Conservation (phyloP, 2,797 vertebrate genomes). For the Prionace glauca region DNA sequence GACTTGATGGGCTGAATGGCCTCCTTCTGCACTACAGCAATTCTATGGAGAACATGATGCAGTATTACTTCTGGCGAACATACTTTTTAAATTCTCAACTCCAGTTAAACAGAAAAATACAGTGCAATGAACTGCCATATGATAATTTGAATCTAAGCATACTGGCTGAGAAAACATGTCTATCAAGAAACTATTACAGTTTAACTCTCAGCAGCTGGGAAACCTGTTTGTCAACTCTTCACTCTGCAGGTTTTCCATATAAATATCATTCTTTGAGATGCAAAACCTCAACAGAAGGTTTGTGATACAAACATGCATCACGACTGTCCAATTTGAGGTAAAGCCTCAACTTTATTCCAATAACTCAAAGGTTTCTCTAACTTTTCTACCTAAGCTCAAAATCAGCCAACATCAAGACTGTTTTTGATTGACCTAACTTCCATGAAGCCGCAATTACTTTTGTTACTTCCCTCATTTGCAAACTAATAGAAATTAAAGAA, state of each 20-base stretch:
- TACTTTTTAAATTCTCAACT: neutral
- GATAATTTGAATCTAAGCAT: neutral
- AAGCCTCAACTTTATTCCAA: neutral
- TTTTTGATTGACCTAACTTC: conserved; percentile 52
- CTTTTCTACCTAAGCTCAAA: neutral
- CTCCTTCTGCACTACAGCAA: too few relatives aligned
- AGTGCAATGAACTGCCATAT: neutral
- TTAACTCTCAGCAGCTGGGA: neutral
- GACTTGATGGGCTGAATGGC: too few relatives aligned
- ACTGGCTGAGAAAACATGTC: neutral
- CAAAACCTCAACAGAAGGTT: neutral
- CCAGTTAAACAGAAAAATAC: neutral
- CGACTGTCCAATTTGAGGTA: neutral
- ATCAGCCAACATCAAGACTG: neutral
- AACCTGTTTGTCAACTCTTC: neutral
- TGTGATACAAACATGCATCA: neutral
- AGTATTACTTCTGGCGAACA: neutral
- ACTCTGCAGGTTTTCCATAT: neutral
- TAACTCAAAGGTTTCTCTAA: neutral
- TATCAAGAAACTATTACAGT: neutral
- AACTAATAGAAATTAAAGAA: neutral
- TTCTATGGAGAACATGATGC: neutral
- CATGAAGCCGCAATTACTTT: conserved; percentile 63
- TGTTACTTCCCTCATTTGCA: conserved; percentile 39
- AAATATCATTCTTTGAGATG: neutral